Base-by-base conservation (phyloP, 2,113 vertebrate species). In the Willisornis vidua region DNA sequence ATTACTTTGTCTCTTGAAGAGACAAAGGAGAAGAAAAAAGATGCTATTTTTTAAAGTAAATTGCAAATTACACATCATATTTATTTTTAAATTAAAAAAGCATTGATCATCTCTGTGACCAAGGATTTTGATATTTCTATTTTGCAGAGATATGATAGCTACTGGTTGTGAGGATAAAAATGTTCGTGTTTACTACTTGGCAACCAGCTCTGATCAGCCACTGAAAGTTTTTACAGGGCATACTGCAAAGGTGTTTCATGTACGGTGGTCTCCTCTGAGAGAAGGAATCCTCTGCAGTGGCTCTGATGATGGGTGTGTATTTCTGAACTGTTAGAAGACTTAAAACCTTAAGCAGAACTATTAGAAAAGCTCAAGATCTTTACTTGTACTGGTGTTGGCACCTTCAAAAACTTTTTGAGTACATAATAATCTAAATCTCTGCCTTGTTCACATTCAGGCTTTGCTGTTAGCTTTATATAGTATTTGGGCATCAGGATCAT, bases 231-330 rank as follows among this genome's bases (percentile, higher is more conserved):
- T 99, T 84, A 98, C 98, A 0, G 99, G 99, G 4, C 99, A 99
- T 89, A 98, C 98, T 10, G 99, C 99, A 54, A 99, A 99, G 93
- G 99, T 99, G 23, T 99, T 99, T 94, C 99, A 99, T 25, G 99
- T 99, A 3, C 98, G 99, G 37, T 99, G 99, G 99, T 99, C 99
- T 77, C 99, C 99, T 14, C 98, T 99, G 73, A 98, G 99, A 94
- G 99, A 99, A 95, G 99, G 99, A n/a, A 99, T 99, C 90, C 98
- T 99, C 65, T 99, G 99, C 95, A 99, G 99, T 31, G 99, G 99
- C 75, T 99, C 99, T 51, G 99, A 99, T 92, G 99, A 99, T 14
- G 98, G 99, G 99, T 99, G 84, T 65, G 95, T 95, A 63, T 57
- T 70, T 85, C 72, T 84, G 33, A 65, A 58, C 37, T 81, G 9